Conservation (phyloP, 2,888 invertebrate genomes). For the Amphimallon solstitiale region DNA sequence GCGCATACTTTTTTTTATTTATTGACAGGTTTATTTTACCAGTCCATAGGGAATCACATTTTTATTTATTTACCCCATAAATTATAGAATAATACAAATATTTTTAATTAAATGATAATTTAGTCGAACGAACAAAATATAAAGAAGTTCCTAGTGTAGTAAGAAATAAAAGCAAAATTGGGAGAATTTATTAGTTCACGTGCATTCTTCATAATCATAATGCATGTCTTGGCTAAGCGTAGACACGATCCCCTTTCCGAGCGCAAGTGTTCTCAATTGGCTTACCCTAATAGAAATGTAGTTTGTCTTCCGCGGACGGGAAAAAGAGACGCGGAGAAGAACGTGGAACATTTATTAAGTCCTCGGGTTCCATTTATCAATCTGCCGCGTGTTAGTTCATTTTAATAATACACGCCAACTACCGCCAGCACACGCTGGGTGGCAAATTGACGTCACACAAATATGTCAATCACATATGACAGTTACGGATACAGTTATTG, state of each 20-base stretch:
- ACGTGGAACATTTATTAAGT: conserved; percentile 45
- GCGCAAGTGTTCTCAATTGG: conserved; percentile 38
- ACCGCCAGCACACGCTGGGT: conserved; percentile 38
- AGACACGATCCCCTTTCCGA: conserved; percentile 29
- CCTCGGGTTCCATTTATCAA: conserved; percentile 45
- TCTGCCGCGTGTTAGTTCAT: conserved; percentile 42
- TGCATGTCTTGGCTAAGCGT: conserved; percentile 34
- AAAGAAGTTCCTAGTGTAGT: neutral
- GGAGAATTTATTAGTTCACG: conserved; percentile 17
- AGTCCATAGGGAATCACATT: too few species aligned
- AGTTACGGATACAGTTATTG: conserved; percentile 41
- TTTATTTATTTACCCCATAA: too few species aligned
- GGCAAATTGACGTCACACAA: conserved; percentile 47
- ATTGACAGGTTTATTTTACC: too few species aligned
- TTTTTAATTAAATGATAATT: neutral
- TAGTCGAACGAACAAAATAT: neutral
- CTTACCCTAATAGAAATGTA: conserved; percentile 37
- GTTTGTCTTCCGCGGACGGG: conserved; percentile 36
- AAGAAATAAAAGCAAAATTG: neutral
- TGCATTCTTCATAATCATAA: conserved; percentile 37
- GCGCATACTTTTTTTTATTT: too few species aligned
- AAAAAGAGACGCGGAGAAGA: conserved; percentile 34
- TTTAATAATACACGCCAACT: conserved; percentile 46
- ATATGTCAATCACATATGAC: conserved; percentile 48
- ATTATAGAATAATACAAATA: too few species aligned